These are phyloP conservation scores for Steinernema feltiae DNA, from an alignment of 1,140 invertebrate genomes.

Conservation along the genomic window DNA sequence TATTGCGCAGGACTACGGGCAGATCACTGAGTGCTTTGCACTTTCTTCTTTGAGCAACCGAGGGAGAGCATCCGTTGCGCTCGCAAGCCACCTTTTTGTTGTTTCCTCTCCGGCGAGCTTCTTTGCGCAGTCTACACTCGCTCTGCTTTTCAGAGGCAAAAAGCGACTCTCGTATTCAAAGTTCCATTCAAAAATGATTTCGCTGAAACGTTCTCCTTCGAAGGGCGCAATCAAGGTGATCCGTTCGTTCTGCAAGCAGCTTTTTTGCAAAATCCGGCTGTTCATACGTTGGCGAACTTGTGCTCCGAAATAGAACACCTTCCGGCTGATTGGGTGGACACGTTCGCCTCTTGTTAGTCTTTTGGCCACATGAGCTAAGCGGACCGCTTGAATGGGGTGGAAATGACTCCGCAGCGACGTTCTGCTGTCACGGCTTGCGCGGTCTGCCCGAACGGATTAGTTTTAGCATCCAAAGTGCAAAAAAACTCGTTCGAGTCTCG, in stretches of 20 bases:
- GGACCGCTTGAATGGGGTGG: constrained; percentile 5
- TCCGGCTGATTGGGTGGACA: neutral
- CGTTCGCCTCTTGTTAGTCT: neutral
- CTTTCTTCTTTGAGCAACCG: neutral
- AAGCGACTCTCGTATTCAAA: too few relatives aligned
- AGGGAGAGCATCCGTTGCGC: neutral
- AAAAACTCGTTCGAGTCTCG: neutral
- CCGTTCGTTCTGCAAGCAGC: neutral
- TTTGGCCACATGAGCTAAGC: neutral
- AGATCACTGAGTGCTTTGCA: constrained; percentile 9
- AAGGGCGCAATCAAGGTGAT: too few relatives aligned
- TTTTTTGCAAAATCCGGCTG: neutral
- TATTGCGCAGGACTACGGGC: neutral
- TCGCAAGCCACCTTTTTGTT: neutral
- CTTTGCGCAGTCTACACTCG: too few relatives aligned
- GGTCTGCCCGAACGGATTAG: constrained; percentile 8
- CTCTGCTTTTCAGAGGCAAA: too few relatives aligned
- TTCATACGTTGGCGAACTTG: too few relatives aligned
- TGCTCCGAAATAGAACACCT: neutral
- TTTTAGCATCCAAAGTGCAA: neutral
- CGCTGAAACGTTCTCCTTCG: too few relatives aligned
- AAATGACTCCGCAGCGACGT: constrained; percentile 4
- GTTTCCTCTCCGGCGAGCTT: neutral
- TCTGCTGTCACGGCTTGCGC: constrained; percentile 1
- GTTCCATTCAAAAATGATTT: too few relatives aligned